Base-by-base conservation (phyloP, 2,113 vertebrate species). In the Monarcha castaneiventris region DNA sequence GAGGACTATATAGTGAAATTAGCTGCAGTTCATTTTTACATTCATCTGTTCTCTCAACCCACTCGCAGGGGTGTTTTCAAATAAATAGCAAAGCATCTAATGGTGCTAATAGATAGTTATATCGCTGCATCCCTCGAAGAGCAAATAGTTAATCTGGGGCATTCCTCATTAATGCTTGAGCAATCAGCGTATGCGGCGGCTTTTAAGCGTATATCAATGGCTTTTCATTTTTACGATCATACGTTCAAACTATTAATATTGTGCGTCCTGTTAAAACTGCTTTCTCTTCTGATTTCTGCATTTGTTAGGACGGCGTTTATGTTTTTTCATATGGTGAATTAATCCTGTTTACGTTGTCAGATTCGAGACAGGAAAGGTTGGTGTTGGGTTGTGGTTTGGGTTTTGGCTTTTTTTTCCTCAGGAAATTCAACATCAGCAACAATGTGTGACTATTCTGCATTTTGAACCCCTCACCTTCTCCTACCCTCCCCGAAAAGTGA, bases 121-220 rank as follows among this genome's bases (percentile, higher is more conserved):
- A 93, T 93, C 35, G 63, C 59, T 56, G 18, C 94, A 77, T 93
- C 87, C 54, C 84, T 92, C 76, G 92, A 94, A 92, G 86, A 95
- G 96, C 68, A 96, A 96, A 74, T 75, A 95, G 87, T 95, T 97
- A 96, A 96, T 92, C 54, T 94, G 89, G 63, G 67, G 92, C 93
- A 96, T 95, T 93, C 87, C 97, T 96, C 94, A 95, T 94, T 97
- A 97, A 94, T 94, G 92, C 87, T 97, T 84, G 97, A 95, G 92
- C 88, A 95, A 96, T 94, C 90, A 95, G 92, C 93, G 43, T 39
- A 51, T 77, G 89, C 72, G 89, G 93, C n/a, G 32, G 94, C 87
- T 92, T 91, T 75, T 90, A 85, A 96, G 87, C 56, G 52, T 89
- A 3, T 92, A 92, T 87, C 93, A 90, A 59, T 95, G 78, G 77